Percentiles rank a stretch among this genome's conserved stretches.
phyloP scores from a whole-genome alignment of 2,113 vertebrate species.

The Callopanchax toddi region DNA sequence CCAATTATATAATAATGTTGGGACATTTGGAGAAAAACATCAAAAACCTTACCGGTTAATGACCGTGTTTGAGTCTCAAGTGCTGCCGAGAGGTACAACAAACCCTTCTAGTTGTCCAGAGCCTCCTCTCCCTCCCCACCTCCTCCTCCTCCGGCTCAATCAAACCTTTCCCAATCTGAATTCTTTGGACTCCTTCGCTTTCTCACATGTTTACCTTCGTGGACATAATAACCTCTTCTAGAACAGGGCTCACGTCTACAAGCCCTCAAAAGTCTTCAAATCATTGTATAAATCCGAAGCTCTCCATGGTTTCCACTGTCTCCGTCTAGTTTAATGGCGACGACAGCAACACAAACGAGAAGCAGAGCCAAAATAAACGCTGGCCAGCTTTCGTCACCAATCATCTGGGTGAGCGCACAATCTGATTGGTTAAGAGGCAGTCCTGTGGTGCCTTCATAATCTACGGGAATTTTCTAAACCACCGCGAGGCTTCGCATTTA shows the following conservation, averaged over 20 bases:
- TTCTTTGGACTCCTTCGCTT: conserved; percentile 36
- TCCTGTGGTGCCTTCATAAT: conserved; percentile 14
- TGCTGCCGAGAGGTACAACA: conserved; percentile 64
- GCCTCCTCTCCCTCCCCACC: conserved; percentile 13
- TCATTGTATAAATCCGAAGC: conserved; percentile 46
- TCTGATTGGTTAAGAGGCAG: conserved; percentile 60
- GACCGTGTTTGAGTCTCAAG: conserved; percentile 27
- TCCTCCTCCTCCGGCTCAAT: conserved; percentile 50
- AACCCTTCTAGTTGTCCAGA: conserved; percentile 48
- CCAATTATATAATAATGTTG: accelerated
- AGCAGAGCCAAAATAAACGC: conserved; percentile 78
- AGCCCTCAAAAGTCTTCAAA: conserved; percentile 21
- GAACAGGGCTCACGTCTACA: conserved; percentile 23
- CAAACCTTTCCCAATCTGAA: conserved; percentile 60
- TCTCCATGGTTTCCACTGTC: conserved; percentile 48
- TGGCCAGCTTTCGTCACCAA: conserved; percentile 66
- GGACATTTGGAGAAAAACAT: neutral
- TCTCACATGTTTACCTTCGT: conserved; percentile 69
- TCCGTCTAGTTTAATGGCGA: conserved; percentile 79
- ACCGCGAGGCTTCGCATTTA: neutral
- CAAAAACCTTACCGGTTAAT: conserved; percentile 51
- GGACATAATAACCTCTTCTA: conserved; percentile 23
- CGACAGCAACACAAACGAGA: conserved; percentile 67
- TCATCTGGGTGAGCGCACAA: conserved; percentile 62
- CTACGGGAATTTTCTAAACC: neutral